Percentiles rank a stretch among this genome's conserved stretches.
Conservation (phyloP, 2,888 invertebrate species). For the Scaeva pyrastri region DNA sequence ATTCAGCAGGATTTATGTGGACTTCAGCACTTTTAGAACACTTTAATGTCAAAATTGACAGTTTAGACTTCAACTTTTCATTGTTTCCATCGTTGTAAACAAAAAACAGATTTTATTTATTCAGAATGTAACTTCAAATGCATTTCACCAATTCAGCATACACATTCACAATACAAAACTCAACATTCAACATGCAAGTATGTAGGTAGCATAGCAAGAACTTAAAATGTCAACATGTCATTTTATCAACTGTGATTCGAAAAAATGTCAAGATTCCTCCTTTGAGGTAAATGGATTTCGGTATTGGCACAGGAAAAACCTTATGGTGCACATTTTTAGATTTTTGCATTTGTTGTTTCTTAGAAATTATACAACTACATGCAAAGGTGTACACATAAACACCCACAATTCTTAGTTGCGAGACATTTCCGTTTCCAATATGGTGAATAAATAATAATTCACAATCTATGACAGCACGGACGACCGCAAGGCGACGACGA, state of each 20-base stretch:
- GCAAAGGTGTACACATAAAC: neutral
- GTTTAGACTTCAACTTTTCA: neutral
- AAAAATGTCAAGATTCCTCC: conserved; percentile 50
- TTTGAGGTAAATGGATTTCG: conserved; percentile 11
- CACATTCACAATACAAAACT: neutral
- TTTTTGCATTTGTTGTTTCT: conserved; percentile 42
- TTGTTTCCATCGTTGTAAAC: neutral
- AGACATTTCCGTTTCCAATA: conserved; percentile 63
- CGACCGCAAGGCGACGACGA: too few species aligned
- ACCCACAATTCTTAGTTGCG: conserved; percentile 3
- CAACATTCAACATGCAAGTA: neutral
- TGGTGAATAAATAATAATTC: conserved; percentile 70
- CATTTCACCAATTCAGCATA: conserved; percentile 58
- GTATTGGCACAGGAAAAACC: neutral
- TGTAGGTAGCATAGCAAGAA: conserved; percentile 20
- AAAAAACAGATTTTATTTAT: conserved; percentile 18
- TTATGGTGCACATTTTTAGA: neutral
- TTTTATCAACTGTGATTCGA: conserved; percentile 51
- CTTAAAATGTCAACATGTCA: conserved; percentile 53
- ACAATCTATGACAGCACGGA: conserved; percentile 18
- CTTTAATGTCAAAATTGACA: conserved; percentile 7
- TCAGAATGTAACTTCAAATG: conserved; percentile 49
- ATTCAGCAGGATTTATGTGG: neutral
- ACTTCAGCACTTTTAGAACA: neutral
- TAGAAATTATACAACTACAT: conserved; percentile 29